Base-by-base conservation (phyloP, 2,113 vertebrate genomes). In the Balaeniceps rex region DNA sequence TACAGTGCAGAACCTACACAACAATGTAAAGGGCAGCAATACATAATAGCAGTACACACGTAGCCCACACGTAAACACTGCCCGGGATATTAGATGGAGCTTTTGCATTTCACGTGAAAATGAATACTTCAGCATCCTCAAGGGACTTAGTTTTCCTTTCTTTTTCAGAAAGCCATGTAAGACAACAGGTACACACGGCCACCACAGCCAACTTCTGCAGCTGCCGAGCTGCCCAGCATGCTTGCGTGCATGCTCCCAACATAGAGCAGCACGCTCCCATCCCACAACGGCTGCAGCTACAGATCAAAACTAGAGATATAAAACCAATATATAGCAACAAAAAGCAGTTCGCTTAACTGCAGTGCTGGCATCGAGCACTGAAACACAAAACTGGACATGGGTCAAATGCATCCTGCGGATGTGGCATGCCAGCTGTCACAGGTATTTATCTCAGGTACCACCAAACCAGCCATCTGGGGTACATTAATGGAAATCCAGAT, bases 221-320 rank as follows among this genome's bases (percentile, higher is more conserved):
- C 55, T 69, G 14, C 46, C 0, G 0, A 66, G 44, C 40, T 11
- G 46, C 80, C 51, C 16, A 4, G 40, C 34, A 19, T 0, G 9
- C 42, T 24, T 4, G 19, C 5, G 0, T 5, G 40, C 46, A 46
- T 9, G 2, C 55, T 94, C 71, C 70, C 1, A 3, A 42, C 26
- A 11, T 0, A 0, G 49, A 65, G 49, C 21, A 10, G 64, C 42
- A 52, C 4, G 3, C 33, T 93, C 57, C 89, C 65, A 42, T 65
- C 57, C 70, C 82, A 40, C 65, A 89, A 5, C 0, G 0, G 69
- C 51, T 69, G 57, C 58, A 85, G 34, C 54, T 86, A 80, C 61
- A 36, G 68, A 91, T 66, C 66, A 84, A 57, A 92, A 74, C 54
- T 12, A 52, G 34, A 36, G 40, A 72, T 75, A 87, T 0, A 31